Evolutionary conservation across 1,140 invertebrate genomes (phyloP).

Genomic region (Caenorhabditis inopinata): DNA sequence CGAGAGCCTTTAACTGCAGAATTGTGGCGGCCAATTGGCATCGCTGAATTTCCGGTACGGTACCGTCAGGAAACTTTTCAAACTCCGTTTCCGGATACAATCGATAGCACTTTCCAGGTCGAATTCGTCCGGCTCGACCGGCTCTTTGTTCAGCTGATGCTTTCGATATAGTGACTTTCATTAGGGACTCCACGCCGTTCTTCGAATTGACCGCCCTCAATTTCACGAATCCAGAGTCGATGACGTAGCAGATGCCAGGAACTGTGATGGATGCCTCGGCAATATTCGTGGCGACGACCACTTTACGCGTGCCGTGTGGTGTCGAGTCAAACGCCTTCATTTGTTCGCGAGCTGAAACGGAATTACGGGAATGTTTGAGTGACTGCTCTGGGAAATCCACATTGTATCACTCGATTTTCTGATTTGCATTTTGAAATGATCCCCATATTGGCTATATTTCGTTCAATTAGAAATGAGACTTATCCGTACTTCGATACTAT

Average conservation of each 20-base stretch:
- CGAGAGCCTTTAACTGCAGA: conserved; percentile 88
- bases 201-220: conserved; percentile 83
- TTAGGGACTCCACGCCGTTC: conserved; percentile 80
- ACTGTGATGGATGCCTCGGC: conserved; percentile 93
- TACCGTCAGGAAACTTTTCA: conserved; percentile 73
- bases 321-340: conserved; percentile 82
- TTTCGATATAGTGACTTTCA: conserved; percentile 79
- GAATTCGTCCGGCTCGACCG: conserved; percentile 83
- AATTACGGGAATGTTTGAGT: no score
- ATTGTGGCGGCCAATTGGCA: conserved; percentile 82
- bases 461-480: no score
- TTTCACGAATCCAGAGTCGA: conserved; percentile 97
- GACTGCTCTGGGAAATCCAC: no score
- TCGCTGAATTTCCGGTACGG: conserved; percentile 88
- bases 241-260: conserved; percentile 85
- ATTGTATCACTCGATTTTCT: no score
- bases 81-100: conserved; percentile 76
- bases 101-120: conserved; percentile 78
- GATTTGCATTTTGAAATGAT: no score
- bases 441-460: no score
- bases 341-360: conserved; percentile 69
- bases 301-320: conserved; percentile 78
- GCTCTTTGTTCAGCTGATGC: conserved; percentile 87
- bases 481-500: no score
- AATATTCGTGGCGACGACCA: conserved; percentile 93